phyloP scores from a whole-genome alignment of 1,140 invertebrate genomes.

The Euschistus heros region DNA sequence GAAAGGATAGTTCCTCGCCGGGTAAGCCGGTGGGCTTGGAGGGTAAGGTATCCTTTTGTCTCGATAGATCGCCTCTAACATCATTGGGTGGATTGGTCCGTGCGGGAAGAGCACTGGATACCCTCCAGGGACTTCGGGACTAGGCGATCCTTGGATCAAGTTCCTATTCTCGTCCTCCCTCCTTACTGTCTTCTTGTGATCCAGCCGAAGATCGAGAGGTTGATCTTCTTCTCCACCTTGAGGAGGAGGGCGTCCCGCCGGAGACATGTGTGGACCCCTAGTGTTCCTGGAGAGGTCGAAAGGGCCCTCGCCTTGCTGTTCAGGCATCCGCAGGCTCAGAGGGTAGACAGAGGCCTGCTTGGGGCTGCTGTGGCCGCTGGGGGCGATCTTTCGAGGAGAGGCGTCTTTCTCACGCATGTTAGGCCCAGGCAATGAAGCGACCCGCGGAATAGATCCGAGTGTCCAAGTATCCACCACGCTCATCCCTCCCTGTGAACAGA shows the following conservation, averaged over 20 bases:
- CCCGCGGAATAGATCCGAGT: slow-evolving; percentile 13
- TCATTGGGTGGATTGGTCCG: slow-evolving; percentile 49
- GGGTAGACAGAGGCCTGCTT: slow-evolving; percentile 62
- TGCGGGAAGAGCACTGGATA: slow-evolving; percentile 35
- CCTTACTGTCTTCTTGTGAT: slow-evolving; percentile 54
- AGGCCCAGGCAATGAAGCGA: slow-evolving; percentile 5
- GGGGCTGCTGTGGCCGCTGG: slow-evolving; percentile 45
- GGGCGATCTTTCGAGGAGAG: slow-evolving; percentile 60
- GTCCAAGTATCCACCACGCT: slow-evolving; percentile 21
- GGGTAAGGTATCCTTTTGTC: slow-evolving; percentile 42
- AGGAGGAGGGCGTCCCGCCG: slow-evolving; percentile 36
- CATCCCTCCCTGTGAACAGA: slow-evolving; percentile 20
- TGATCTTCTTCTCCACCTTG: slow-evolving; percentile 49
- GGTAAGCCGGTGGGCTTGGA: slow-evolving; percentile 37
- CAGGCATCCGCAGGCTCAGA: slow-evolving; percentile 44
- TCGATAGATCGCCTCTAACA: slow-evolving; percentile 59
- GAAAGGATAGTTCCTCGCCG: slow-evolving; percentile 35
- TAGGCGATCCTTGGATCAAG: slow-evolving; percentile 44
- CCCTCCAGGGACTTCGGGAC: slow-evolving; percentile 34
- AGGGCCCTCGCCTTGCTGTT: slow-evolving; percentile 39
- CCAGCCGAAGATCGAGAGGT: slow-evolving; percentile 70
- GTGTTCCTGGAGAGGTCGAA: slow-evolving; percentile 46
- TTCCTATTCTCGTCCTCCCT: slow-evolving; percentile 66
- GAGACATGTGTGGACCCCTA: slow-evolving; percentile 37
- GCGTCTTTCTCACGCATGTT: slow-evolving; percentile 69